Percentiles rank a stretch among this genome's conserved stretches.
Evolutionary conservation across 2,888 invertebrate species (phyloP).

Genomic region (Diarsia brunnea): DNA sequence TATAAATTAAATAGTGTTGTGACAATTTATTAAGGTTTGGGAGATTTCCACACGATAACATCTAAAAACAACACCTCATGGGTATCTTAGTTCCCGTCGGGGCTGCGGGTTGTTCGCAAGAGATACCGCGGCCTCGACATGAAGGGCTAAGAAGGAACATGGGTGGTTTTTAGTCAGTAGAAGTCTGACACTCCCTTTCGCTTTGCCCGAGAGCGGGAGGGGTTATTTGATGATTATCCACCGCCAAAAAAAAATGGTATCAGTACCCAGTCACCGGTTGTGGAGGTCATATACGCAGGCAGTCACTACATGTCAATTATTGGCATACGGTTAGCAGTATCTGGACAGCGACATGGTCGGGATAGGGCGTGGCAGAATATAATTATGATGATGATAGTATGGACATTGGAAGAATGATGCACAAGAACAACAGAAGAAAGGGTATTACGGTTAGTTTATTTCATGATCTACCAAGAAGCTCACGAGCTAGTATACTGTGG

Average conservation of each 20-base stretch:
- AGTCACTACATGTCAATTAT: background rate
- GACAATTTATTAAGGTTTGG: background rate
- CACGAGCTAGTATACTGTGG: too few species aligned
- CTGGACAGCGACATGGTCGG: background rate
- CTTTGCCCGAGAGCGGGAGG: too few species aligned
- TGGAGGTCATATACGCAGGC: background rate
- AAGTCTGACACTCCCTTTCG: too few species aligned
- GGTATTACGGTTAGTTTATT: background rate
- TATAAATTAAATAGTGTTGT: slow-evolving; percentile 3
- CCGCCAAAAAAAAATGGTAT: too few species aligned
- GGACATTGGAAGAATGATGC: background rate
- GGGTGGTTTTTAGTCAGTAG: too few species aligned
- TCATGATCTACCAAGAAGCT: background rate
- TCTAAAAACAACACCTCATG: too few species aligned
- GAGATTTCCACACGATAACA: too few species aligned
- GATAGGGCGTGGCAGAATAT: background rate
- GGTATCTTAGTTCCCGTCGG: too few species aligned
- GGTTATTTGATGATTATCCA: too few species aligned
- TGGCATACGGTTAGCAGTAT: background rate
- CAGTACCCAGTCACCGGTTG: background rate
- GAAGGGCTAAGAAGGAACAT: too few species aligned
- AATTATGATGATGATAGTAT: background rate
- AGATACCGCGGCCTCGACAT: too few species aligned
- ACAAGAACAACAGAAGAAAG: background rate
- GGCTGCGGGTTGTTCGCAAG: too few species aligned